Evolutionary conservation across 1,140 invertebrate species (phyloP).

Genomic region (Antheraea pernyi): DNA sequence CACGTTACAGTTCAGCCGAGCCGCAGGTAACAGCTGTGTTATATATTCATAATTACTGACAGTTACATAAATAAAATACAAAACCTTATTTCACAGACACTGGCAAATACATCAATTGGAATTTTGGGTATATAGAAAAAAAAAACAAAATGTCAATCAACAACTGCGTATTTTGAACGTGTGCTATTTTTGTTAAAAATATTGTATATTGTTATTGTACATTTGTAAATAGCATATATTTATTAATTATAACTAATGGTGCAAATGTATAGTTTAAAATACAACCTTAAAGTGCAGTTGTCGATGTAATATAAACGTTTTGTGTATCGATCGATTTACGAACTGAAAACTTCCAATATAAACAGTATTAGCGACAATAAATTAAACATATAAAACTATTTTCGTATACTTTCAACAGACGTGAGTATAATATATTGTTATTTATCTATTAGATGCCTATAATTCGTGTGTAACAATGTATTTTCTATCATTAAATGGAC

Average conservation of each 20-base stretch:
- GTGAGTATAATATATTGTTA: conserved; percentile 26
- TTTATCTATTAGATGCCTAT: neutral
- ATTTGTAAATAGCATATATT: conserved; percentile 35
- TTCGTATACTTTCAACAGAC: conserved; percentile 19
- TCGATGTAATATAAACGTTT: conserved; percentile 12
- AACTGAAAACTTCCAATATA: conserved; percentile 23
- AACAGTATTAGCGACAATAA: conserved; percentile 13
- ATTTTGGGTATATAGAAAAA: neutral
- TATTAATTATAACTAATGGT: conserved; percentile 8
- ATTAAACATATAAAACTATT: neutral
- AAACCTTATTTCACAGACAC: neutral
- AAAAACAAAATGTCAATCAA: conserved; percentile 13
- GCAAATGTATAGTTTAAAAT: conserved; percentile 18
- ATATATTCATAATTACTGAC: too few species aligned
- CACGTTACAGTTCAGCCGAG: too few species aligned
- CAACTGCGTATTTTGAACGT: conserved; percentile 20
- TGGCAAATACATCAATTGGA: neutral
- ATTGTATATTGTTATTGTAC: conserved; percentile 33
- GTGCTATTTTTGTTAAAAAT: conserved; percentile 13
- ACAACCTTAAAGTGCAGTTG: neutral
- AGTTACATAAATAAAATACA: too few species aligned
- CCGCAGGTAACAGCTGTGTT: too few species aligned
- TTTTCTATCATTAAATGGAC: conserved; percentile 1
- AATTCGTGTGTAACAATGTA: conserved; percentile 5
- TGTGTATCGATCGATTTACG: conserved; percentile 22